These are phyloP conservation scores for Potorous gilbertii DNA, from an alignment of 2,797 vertebrate genomes.

Conservation along the genomic window DNA sequence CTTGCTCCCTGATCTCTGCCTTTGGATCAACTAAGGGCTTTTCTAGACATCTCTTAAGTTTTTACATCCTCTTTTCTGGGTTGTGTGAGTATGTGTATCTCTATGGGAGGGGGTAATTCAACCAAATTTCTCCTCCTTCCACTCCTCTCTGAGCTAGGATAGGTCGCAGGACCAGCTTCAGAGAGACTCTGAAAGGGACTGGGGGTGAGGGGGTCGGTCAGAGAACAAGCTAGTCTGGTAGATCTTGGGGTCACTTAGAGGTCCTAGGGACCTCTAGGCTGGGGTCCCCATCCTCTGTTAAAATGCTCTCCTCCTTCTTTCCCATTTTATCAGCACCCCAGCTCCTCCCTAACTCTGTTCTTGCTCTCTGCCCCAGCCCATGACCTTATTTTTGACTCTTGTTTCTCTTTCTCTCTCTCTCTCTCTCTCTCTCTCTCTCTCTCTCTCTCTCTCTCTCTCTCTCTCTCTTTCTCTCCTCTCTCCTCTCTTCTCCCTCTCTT, in stretches of 20 bases:
- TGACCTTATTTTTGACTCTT: neutral
- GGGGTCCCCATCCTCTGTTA: neutral
- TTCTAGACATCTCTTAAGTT: neutral
- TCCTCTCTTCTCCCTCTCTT: neutral
- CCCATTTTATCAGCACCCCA: neutral
- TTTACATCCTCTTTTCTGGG: neutral
- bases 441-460: neutral
- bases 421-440: neutral
- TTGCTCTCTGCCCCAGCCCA: neutral
- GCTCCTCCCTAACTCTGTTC: neutral
- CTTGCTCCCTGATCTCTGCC: neutral
- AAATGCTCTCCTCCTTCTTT: neutral
- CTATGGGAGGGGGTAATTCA: neutral
- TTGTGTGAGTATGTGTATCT: neutral
- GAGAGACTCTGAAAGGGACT: neutral
- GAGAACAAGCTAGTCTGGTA: neutral
- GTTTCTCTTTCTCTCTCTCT: neutral
- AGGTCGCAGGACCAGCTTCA: neutral
- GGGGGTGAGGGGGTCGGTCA: neutral
- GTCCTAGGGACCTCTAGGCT: neutral
- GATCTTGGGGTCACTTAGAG: fast-evolving
- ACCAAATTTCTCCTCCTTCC: neutral
- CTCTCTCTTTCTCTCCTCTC: neutral
- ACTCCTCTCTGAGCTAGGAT: neutral
- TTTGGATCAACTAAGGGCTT: neutral